Evolutionary conservation across 2,113 vertebrate genomes (phyloP), one percentile per base, ranked within the genome.

Genomic region (Herpetotheres cachinnans): DNA sequence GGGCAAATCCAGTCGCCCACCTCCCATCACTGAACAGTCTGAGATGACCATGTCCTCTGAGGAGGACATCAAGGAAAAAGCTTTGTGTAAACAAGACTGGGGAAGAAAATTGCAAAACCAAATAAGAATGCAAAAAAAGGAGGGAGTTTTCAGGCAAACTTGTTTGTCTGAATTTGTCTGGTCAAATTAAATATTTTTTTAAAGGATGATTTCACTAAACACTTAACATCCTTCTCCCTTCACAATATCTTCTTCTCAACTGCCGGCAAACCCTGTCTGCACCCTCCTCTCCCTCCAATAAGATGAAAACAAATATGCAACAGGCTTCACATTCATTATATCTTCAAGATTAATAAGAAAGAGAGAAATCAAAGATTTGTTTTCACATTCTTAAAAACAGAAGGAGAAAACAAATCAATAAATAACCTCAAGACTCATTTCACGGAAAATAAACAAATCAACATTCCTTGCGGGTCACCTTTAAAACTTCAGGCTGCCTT

Each of bases 401-500:
- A n/a, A 9, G 4, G 7, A 32, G 34, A 52, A 54, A 79, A 82
- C 17, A 79, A 56, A 82, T 11, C 71, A 69, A 50, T 38, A 69
- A 26, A 50, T 55, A 77, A 25, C 4, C 26, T 50, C 24, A 80
- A 67, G 27, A 17, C 24, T 67, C 1, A 0, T 91, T 82, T 89
- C 36, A 81, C 27, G n/a, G 32, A 84, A 95, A 91, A 84, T 18
- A 91, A 94, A 81, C 11, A 82, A 94, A 76, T 50, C 50, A 80
- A 62, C 25, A 38, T 77, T 90, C 44, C 29, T 83, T 81, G 9
- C 66, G 82, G 38, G 62, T 88, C 86, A 71, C 59, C 82, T 94
- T 78, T 89, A 50, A 86, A 93, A 78, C 82, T 90, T 94, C 18
- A 90, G 59, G 16, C 38, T 94, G 62, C 22, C 25, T 95, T 96